Evolutionary conservation across 2,888 invertebrate species (phyloP).

Genomic region (Brenthis daphne): DNA sequence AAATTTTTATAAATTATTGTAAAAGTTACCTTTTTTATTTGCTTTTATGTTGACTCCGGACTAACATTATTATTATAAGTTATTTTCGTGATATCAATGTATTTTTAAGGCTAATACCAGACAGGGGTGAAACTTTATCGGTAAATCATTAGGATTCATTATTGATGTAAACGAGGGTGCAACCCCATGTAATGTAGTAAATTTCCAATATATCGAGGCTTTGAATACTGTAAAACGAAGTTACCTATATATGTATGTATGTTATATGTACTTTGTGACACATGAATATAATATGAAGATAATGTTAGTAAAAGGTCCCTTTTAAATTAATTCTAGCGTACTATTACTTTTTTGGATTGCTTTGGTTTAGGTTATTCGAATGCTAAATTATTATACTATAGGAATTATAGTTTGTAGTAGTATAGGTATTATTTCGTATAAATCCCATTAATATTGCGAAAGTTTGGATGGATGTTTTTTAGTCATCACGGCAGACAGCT

Average conservation of each 20-base stretch:
- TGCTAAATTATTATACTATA: no score
- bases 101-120: conserved; percentile 44
- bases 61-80: conserved; percentile 18
- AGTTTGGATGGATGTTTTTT: no score
- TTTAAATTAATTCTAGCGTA: no score
- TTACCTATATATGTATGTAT: background rate
- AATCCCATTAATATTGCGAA: no score
- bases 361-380: no score
- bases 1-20: no score
- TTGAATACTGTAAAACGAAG: conserved; percentile 16
- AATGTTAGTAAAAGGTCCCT: no score
- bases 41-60: conserved; percentile 5
- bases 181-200: conserved; percentile 35
- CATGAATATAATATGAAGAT: no score
- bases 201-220: conserved; percentile 30
- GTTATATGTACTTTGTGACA: background rate
- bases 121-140: conserved; percentile 48
- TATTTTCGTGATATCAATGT: conserved; percentile 44
- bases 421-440: no score
- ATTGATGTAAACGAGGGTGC: conserved; percentile 46
- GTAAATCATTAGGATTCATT: conserved; percentile 52
- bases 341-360: no score
- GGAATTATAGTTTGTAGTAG: no score
- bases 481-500: no score
- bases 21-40: background rate